Percentiles rank a stretch among this genome's conserved stretches.
Conservation (phyloP, 2,888 invertebrate species). For the Lycophotia porphyrea region DNA sequence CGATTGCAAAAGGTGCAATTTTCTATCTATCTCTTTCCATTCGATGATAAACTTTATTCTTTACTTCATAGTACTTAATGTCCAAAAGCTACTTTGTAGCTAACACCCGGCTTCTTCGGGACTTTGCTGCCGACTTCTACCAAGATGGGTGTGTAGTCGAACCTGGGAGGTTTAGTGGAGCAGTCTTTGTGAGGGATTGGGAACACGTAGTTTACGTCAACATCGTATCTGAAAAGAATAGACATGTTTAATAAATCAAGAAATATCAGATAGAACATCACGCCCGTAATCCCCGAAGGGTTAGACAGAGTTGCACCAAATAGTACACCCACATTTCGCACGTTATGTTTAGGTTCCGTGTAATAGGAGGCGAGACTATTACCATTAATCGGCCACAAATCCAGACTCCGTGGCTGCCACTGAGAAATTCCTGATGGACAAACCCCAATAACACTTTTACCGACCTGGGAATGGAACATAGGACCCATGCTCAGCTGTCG, state of each 20-base stretch:
- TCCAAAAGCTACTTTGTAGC: constrained; percentile 79
- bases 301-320: too few relatives aligned
- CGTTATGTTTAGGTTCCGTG: too few relatives aligned
- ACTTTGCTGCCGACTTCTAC: constrained; percentile 82
- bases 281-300: too few relatives aligned
- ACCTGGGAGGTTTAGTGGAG: constrained; percentile 81
- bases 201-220: constrained; percentile 96
- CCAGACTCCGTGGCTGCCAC: too few relatives aligned
- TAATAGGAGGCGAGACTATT: too few relatives aligned
- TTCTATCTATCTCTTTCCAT: background rate
- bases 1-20: background rate
- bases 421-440: too few relatives aligned
- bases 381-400: too few relatives aligned
- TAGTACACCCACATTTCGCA: too few relatives aligned
- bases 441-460: too few relatives aligned
- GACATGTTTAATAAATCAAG: background rate
- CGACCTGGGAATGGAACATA: too few relatives aligned
- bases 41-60: background rate
- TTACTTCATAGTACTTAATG: constrained; percentile 54
- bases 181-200: constrained; percentile 94
- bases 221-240: constrained; percentile 91
- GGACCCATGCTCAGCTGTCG: too few relatives aligned
- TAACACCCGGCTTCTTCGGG: constrained; percentile 79
- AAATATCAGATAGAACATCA: background rate
- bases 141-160: constrained; percentile 80